A percentile compares a stretch with the other conserved stretches of the same genome.
Conservation (phyloP, 1,140 invertebrate genomes). For the Metopolophium dirhodum region DNA sequence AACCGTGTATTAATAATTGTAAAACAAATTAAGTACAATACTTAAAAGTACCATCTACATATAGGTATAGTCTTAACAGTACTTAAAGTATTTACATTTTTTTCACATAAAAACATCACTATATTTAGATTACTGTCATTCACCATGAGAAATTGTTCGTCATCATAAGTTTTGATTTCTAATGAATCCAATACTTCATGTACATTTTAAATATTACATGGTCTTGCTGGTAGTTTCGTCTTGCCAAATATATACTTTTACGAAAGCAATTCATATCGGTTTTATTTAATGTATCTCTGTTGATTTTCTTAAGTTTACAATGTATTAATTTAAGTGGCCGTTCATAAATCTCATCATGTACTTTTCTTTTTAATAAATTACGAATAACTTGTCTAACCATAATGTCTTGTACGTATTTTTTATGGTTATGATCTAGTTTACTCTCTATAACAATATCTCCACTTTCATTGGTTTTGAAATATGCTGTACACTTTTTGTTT, state of each 20-base stretch:
- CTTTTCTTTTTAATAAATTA: background rate
- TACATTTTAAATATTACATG: no score
- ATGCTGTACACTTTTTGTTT: background rate
- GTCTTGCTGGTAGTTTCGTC: background rate
- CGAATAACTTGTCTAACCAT: background rate
- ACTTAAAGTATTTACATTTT: no score
- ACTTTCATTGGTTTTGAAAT: background rate
- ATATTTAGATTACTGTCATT: no score
- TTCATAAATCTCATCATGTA: background rate
- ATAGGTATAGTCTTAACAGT: background rate
- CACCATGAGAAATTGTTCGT: no score
- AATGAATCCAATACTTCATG: no score
- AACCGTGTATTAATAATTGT: no score
- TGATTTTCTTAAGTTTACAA: background rate
- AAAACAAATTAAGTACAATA: background rate
- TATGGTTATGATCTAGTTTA: background rate
- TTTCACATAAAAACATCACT: no score
- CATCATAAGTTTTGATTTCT: no score
- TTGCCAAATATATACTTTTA: background rate
- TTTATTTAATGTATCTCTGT: constrained; percentile 19
- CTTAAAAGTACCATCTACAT: constrained; percentile 11
- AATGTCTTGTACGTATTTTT: background rate
- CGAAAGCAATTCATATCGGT: constrained; percentile 26
- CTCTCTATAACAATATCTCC: background rate
- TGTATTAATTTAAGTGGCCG: background rate